Percentiles rank a stretch among this genome's conserved stretches.
Evolutionary conservation across 2,113 vertebrate species (phyloP).

Genomic region (Sinocyclocheilus anshuiensis): DNA sequence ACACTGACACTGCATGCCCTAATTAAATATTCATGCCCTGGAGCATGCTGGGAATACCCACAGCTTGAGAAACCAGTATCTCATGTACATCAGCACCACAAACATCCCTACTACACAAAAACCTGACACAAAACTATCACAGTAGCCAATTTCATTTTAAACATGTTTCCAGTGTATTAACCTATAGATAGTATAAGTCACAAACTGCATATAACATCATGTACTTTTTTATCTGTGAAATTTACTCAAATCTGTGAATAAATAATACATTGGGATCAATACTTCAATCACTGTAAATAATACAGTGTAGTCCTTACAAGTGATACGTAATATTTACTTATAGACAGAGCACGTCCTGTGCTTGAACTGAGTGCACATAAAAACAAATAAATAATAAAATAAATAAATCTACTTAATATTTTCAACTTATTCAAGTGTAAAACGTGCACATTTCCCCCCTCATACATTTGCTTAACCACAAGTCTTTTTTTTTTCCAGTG

Average conservation of each 20-base stretch:
- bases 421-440: not conserved
- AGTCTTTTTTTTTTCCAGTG: not conserved
- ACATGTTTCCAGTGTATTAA: no score
- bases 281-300: not conserved
- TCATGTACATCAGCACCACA: not conserved
- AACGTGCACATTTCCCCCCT: not conserved
- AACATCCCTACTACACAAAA: not conserved
- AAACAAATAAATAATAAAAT: no score
- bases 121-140: not conserved
- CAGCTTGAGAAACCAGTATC: not conserved
- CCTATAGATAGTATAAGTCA: no score
- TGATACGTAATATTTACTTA: not conserved
- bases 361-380: not conserved
- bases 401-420: not conserved
- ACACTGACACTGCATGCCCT: not conserved
- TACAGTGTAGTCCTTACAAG: not conserved
- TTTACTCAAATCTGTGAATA: not conserved
- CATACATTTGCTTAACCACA: not conserved
- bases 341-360: not conserved
- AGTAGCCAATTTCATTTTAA: no score
- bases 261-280: not conserved
- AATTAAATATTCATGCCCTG: not conserved
- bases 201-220: no score
- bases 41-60: not conserved
- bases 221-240: no score